phyloP scores from a whole-genome alignment of 1,140 invertebrate genomes.

The Ooceraea biroi region DNA sequence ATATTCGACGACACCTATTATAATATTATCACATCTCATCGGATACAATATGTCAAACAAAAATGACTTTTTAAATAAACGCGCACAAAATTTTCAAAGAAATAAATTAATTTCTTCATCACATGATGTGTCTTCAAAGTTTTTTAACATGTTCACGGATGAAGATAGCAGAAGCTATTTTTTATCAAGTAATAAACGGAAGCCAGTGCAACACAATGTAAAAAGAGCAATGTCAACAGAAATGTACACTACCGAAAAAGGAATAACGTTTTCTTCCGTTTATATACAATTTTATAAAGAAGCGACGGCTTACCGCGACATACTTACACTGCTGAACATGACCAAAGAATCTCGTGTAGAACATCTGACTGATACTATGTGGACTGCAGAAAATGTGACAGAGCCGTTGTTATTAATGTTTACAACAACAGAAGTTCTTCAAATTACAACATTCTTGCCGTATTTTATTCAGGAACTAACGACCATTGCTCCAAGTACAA shows the following conservation, averaged over 20 bases:
- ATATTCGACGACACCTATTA: not conserved
- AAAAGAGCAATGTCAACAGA: not conserved
- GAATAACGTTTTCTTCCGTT: not conserved
- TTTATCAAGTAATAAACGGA: not conserved
- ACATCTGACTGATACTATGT: not conserved
- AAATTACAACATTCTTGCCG: not conserved
- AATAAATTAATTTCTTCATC: not conserved
- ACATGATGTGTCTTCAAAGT: not conserved
- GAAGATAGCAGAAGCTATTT: not conserved
- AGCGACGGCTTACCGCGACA: slow-evolving; percentile 3
- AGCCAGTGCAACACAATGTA: not conserved
- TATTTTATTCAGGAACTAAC: not conserved
- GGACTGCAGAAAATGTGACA: not conserved
- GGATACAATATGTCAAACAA: not conserved
- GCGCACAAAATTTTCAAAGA: not conserved
- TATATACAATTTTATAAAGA: slow-evolving; percentile 11
- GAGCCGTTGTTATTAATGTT: not conserved
- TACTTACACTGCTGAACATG: not conserved
- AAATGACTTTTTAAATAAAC: not conserved
- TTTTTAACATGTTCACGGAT: not conserved
- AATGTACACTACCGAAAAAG: not conserved
- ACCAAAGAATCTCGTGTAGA: not conserved
- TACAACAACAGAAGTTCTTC: slow-evolving; percentile 10
- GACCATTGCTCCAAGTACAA: not conserved
- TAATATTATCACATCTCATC: not conserved